A percentile compares a stretch with the other conserved stretches of the same genome.
Evolutionary conservation across 2,888 invertebrate genomes (phyloP).

Genomic region (Bombylius major): DNA sequence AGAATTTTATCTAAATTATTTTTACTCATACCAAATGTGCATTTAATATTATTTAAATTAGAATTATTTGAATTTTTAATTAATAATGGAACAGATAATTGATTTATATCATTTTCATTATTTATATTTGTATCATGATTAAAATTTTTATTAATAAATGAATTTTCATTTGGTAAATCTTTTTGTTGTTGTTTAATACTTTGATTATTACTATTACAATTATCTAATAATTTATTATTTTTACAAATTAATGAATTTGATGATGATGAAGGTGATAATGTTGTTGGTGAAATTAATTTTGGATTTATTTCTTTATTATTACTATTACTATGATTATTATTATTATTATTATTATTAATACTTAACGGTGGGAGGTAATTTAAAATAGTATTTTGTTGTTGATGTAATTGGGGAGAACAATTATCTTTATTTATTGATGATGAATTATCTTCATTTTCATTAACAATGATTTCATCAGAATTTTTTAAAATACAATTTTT

Average conservation of each 20-base stretch:
- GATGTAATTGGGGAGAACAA: background rate
- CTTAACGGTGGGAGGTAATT: background rate
- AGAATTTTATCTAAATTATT: too few species aligned
- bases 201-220: background rate
- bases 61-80: background rate
- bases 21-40: too few species aligned
- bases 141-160: too few species aligned
- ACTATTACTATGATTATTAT: background rate
- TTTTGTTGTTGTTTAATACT: background rate
- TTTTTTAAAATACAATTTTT: too few species aligned
- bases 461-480: too few species aligned
- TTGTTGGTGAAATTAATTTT: background rate
- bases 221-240: too few species aligned
- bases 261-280: background rate
- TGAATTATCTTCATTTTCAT: too few species aligned
- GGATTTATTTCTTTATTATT: background rate
- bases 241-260: too few species aligned
- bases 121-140: background rate
- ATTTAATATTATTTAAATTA: background rate
- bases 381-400: background rate
- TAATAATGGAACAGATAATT: background rate
- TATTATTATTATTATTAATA: background rate
- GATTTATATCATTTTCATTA: background rate
- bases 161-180: too few species aligned
- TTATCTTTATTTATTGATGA: background rate